Evolutionary conservation across 2,888 invertebrate genomes (phyloP).

Genomic region (Coleophora flavipennella): DNA sequence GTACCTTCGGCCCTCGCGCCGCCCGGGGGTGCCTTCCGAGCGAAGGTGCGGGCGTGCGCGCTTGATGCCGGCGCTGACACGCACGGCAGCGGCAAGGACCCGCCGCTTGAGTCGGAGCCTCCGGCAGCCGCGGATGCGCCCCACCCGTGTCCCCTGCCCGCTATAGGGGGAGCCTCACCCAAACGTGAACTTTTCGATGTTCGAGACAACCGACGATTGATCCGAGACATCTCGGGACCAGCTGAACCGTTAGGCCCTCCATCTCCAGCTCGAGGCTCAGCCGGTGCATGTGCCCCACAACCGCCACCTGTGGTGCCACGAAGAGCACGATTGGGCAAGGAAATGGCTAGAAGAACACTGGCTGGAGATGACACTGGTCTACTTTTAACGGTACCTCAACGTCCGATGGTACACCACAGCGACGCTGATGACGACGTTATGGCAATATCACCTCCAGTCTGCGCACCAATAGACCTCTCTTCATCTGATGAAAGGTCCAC

Average conservation of each 20-base stretch:
- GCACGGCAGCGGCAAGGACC: slow-evolving; percentile 67
- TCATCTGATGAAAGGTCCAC: slow-evolving; percentile 63
- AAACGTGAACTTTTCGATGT: slow-evolving; percentile 56
- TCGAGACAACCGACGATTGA: slow-evolving; percentile 48
- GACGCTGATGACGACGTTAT: slow-evolving; percentile 68
- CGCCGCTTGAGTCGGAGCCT: slow-evolving; percentile 51
- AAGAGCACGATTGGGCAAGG: slow-evolving; percentile 70
- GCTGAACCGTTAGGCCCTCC: slow-evolving; percentile 72
- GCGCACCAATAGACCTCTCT: slow-evolving; percentile 61
- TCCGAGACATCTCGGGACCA: slow-evolving; percentile 44
- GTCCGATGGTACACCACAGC: slow-evolving; percentile 44
- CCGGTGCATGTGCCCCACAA: slow-evolving; percentile 76
- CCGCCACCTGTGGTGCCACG: slow-evolving; percentile 62
- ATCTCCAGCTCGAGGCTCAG: slow-evolving; percentile 79
- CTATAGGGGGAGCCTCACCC: slow-evolving; percentile 60
- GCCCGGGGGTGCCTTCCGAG: slow-evolving; percentile 67
- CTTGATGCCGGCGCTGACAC: slow-evolving; percentile 51
- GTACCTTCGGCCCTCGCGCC: slow-evolving; percentile 48
- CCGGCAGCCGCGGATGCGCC: slow-evolving; percentile 55
- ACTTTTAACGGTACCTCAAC: slow-evolving; percentile 44
- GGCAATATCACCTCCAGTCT: slow-evolving; percentile 59
- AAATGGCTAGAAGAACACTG: slow-evolving; percentile 77
- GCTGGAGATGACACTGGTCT: slow-evolving; percentile 69
- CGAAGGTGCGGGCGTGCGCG: slow-evolving; percentile 65
- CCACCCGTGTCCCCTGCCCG: slow-evolving; percentile 50